phyloP scores from a whole-genome alignment of 2,888 invertebrate genomes.

The Dione juno region DNA sequence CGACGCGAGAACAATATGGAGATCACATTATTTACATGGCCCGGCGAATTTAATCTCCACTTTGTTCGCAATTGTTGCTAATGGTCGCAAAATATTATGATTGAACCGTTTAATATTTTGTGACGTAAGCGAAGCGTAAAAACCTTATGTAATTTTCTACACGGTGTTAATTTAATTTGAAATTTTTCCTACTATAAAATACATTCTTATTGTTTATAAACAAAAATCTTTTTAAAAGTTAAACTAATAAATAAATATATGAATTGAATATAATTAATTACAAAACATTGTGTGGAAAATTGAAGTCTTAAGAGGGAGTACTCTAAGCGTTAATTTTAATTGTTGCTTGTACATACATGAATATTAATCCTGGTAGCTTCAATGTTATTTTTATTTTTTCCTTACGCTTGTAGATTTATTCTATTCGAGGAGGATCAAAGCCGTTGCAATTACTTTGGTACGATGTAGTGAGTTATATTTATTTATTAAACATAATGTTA shows the following conservation, averaged over 20 bases:
- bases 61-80: slow-evolving; percentile 55
- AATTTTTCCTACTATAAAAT: background rate
- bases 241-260: background rate
- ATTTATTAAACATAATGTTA: slow-evolving; percentile 63
- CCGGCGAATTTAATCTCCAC: slow-evolving; percentile 39
- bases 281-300: slow-evolving; percentile 65
- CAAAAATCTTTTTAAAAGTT: background rate
- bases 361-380: slow-evolving; percentile 70
- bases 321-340: slow-evolving; percentile 59
- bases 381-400: slow-evolving; percentile 55
- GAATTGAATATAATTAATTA: background rate
- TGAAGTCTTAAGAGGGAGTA: slow-evolving; percentile 66
- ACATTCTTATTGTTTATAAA: background rate
- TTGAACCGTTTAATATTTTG: slow-evolving; percentile 59
- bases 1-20: slow-evolving; percentile 43
- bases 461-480: slow-evolving; percentile 69
- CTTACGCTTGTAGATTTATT: slow-evolving; percentile 74
- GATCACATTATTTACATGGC: slow-evolving; percentile 20
- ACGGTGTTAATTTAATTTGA: slow-evolving; percentile 53
- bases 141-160: slow-evolving; percentile 59
- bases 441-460: slow-evolving; percentile 65
- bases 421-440: slow-evolving; percentile 72
- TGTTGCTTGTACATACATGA: slow-evolving; percentile 26
- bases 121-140: slow-evolving; percentile 67
- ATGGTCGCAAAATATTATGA: slow-evolving; percentile 62